A percentile compares a stretch with the other conserved stretches of the same genome.
Conservation (phyloP, 2,888 invertebrate genomes). For the Macrostomum cliftonense region DNA sequence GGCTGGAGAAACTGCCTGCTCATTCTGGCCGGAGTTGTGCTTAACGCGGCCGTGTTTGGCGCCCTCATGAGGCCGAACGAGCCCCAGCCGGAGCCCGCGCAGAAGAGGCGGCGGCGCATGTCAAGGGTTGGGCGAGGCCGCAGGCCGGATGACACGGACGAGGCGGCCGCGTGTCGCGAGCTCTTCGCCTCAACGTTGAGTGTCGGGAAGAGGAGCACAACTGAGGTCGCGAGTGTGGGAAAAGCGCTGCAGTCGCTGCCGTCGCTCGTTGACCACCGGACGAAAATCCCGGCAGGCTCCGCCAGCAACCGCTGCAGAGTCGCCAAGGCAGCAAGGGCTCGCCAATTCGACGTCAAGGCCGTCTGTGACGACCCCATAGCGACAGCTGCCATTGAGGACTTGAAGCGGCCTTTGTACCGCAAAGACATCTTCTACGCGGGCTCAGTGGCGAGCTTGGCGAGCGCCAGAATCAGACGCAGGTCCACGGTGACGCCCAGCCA, state of each 20-base stretch:
- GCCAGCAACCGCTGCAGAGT: slow-evolving; percentile 1
- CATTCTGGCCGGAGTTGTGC: slow-evolving; percentile 59
- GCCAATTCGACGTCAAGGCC: neutral
- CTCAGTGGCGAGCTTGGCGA: slow-evolving; percentile 50
- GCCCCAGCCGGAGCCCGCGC: neutral
- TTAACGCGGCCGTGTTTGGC: slow-evolving; percentile 58
- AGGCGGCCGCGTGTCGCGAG: too few species aligned
- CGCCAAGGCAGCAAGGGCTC: neutral
- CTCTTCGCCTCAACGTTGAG: too few species aligned
- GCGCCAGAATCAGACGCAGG: slow-evolving; percentile 1
- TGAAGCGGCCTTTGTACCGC: slow-evolving; percentile 58
- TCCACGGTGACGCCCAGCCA: neutral
- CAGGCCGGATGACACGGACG: too few species aligned
- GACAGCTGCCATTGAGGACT: neutral
- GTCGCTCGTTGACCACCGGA: too few species aligned
- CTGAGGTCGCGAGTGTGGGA: too few species aligned
- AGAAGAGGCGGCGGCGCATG: neutral
- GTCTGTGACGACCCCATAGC: neutral
- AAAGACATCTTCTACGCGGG: slow-evolving; percentile 86
- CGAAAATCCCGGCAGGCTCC: neutral
- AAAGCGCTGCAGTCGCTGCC: too few species aligned
- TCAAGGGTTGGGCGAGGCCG: too few species aligned
- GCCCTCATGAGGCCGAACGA: slow-evolving; percentile 47
- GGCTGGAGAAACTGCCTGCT: slow-evolving; percentile 61
- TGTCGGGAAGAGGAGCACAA: too few species aligned